Percentiles rank a stretch among this genome's conserved stretches.
phyloP scores from a whole-genome alignment of 2,113 vertebrate species.

The Rafetus swinhoei region DNA sequence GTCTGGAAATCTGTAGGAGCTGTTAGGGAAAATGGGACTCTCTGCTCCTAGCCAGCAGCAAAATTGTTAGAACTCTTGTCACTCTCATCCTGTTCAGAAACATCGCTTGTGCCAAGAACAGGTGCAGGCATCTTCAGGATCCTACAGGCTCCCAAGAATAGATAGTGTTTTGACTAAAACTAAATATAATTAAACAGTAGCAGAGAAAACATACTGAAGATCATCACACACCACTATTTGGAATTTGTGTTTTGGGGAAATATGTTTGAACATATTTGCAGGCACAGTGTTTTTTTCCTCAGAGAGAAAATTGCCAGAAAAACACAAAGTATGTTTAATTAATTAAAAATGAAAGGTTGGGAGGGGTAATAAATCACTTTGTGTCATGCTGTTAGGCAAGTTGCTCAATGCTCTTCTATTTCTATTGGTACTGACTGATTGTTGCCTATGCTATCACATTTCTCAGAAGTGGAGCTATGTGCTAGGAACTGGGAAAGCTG shows the following conservation, averaged over 20 bases:
- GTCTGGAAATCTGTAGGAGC: slow-evolving; percentile 65
- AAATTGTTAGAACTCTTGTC: slow-evolving; percentile 40
- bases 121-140: slow-evolving; percentile 67
- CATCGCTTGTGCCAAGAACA: slow-evolving; percentile 59
- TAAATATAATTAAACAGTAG: slow-evolving; percentile 68
- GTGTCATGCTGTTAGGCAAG: not conserved
- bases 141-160: slow-evolving; percentile 61
- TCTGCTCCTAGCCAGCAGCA: slow-evolving; percentile 37
- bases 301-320: slow-evolving; percentile 42
- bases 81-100: slow-evolving; percentile 35
- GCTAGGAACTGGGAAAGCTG: not conserved
- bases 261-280: slow-evolving; percentile 38
- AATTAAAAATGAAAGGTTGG: slow-evolving; percentile 3
- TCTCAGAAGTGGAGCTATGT: slow-evolving; percentile 4
- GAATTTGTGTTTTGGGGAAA: slow-evolving; percentile 56
- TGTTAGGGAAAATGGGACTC: slow-evolving; percentile 55
- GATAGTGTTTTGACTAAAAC: slow-evolving; percentile 63
- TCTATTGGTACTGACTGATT: not conserved
- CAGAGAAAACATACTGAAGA: slow-evolving; percentile 57
- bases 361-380: slow-evolving; percentile 13
- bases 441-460: not conserved
- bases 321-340: slow-evolving; percentile 13
- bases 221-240: slow-evolving; percentile 58
- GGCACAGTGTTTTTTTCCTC: slow-evolving; percentile 46
- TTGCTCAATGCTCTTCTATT: not conserved